Evolutionary conservation across 2,113 vertebrate genomes (phyloP).

Genomic region (Mirza zaza): DNA sequence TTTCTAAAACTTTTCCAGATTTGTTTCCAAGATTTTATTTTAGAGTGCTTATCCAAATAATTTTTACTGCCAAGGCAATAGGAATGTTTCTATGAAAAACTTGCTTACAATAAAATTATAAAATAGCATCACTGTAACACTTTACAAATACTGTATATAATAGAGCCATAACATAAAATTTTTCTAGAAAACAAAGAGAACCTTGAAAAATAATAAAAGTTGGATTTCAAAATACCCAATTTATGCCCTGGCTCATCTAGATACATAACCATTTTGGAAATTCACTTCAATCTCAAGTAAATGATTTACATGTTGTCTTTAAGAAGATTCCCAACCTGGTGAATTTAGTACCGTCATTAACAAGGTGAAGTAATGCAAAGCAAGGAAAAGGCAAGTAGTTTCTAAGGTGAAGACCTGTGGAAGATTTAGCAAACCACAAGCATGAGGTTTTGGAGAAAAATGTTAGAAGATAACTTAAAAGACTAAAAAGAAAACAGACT

Average conservation of each 20-base stretch:
- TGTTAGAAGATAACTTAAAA: constrained; percentile 33
- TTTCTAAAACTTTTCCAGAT: constrained; percentile 1
- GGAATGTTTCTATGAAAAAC: not conserved
- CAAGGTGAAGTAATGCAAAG: not conserved
- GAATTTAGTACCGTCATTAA: not conserved
- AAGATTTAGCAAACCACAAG: constrained; percentile 21
- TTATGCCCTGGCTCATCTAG: not conserved
- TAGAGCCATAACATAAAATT: not conserved
- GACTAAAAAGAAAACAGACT: not conserved
- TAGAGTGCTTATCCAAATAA: not conserved
- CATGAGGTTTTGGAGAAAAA: constrained; percentile 6
- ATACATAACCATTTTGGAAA: not conserved
- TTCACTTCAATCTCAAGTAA: not conserved
- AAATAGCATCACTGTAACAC: not conserved
- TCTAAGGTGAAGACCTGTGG: not conserved
- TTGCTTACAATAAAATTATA: not conserved
- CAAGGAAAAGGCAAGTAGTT: not conserved
- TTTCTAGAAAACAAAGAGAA: constrained; percentile 6
- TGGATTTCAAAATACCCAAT: not conserved
- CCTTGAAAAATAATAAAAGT: not conserved
- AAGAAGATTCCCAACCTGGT: not conserved
- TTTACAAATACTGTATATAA: not conserved
- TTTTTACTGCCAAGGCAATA: not conserved
- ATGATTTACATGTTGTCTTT: not conserved
- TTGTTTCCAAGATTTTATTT: not conserved